Conservation (phyloP, 2,888 invertebrate genomes). For the Orthosia cruda region DNA sequence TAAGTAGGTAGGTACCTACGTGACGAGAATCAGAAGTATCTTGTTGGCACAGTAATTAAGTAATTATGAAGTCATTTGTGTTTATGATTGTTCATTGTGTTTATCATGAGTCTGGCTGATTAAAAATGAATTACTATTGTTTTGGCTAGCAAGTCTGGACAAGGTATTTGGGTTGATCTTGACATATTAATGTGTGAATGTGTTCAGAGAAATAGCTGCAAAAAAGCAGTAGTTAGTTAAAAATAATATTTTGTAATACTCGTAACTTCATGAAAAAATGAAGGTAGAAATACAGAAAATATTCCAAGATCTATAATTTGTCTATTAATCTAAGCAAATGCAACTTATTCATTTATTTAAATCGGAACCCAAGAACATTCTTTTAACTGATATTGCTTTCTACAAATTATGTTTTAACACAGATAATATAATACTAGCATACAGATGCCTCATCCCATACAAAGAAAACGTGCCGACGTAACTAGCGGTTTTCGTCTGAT, state of each 20-base stretch:
- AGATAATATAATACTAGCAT: too few relatives aligned
- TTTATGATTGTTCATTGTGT: conserved; percentile 3
- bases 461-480: too few relatives aligned
- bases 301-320: neutral
- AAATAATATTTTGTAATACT: too few relatives aligned
- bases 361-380: neutral
- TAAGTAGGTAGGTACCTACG: neutral
- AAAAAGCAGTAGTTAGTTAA: too few relatives aligned
- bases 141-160: neutral
- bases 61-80: conserved; percentile 37
- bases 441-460: too few relatives aligned
- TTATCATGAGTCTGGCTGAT: neutral
- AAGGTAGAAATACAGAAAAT: neutral
- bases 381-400: neutral
- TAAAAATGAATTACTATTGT: neutral
- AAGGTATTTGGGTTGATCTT: neutral
- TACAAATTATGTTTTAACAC: neutral
- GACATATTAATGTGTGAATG: neutral
- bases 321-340: too few relatives aligned
- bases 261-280: too few relatives aligned
- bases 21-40: conserved; percentile 6
- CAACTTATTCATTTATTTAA: neutral
- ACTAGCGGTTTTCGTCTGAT: too few relatives aligned
- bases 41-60: conserved; percentile 15
- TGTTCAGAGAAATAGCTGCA: too few relatives aligned